A percentile compares a stretch with the other conserved stretches of the same genome.
phyloP scores from a whole-genome alignment of 2,888 invertebrate genomes.

The Ceriagrion tenellum region DNA sequence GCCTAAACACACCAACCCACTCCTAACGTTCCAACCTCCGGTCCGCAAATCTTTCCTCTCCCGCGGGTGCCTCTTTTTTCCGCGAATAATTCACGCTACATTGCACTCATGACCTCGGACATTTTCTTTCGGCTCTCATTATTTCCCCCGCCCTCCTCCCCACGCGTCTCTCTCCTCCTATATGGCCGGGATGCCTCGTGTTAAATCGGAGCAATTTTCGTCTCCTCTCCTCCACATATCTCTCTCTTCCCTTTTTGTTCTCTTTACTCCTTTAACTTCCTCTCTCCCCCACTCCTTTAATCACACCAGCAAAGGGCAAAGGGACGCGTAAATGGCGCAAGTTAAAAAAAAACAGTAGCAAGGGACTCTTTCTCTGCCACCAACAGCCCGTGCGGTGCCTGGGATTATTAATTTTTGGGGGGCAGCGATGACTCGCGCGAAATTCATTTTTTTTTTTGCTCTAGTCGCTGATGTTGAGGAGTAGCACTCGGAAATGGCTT shows the following conservation, averaged over 20 bases:
- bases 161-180: background rate
- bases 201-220: background rate
- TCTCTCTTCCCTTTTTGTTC: background rate
- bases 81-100: slow-evolving; percentile 16
- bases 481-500: slow-evolving; percentile 31
- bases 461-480: background rate
- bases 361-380: background rate
- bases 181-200: background rate
- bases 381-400: background rate
- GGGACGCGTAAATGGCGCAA: background rate
- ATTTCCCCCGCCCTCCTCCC: background rate
- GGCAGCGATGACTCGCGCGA: slow-evolving; percentile 43
- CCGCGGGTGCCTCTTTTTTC: background rate
- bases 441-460: background rate
- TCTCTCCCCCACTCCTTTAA: background rate
- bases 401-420: slow-evolving; percentile 41
- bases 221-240: background rate
- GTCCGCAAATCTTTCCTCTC: slow-evolving; percentile 16
- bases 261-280: no score
- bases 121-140: slow-evolving; percentile 20
- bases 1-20: no score
- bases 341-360: background rate
- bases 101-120: background rate
- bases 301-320: background rate
- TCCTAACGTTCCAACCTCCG: background rate